Conservation (phyloP, 1,140 invertebrate species). For the Pentalonia nigronervosa region DNA sequence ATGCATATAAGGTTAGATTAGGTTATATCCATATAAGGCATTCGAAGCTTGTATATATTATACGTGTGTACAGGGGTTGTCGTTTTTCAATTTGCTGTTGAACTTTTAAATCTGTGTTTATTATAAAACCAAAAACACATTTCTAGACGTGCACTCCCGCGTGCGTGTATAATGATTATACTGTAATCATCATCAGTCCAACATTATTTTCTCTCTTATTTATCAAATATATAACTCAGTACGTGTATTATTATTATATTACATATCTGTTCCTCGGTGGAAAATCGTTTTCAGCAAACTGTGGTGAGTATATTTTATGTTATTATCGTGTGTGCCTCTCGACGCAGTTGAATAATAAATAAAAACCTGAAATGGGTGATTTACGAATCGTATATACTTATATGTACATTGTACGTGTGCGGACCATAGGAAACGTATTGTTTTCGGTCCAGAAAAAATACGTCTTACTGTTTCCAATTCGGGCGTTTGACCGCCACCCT, state of each 20-base stretch:
- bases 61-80: background rate
- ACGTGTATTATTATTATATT: background rate
- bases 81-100: background rate
- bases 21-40: no score
- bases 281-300: background rate
- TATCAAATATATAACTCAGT: background rate
- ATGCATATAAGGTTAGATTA: background rate
- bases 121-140: background rate
- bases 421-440: background rate
- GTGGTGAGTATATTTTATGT: background rate
- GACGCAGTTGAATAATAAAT: background rate
- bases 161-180: background rate
- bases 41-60: background rate
- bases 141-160: background rate
- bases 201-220: background rate
- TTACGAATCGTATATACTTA: background rate
- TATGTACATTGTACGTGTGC: background rate
- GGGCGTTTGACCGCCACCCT: background rate
- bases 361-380: background rate
- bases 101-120: background rate
- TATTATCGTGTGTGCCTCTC: background rate
- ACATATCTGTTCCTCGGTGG: background rate
- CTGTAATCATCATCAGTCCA: background rate
- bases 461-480: background rate
- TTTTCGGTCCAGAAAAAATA: conserved; percentile 9